These are phyloP conservation scores for Cinara cedri DNA, from an alignment of 2,888 invertebrate genomes.

Conservation along the genomic window DNA sequence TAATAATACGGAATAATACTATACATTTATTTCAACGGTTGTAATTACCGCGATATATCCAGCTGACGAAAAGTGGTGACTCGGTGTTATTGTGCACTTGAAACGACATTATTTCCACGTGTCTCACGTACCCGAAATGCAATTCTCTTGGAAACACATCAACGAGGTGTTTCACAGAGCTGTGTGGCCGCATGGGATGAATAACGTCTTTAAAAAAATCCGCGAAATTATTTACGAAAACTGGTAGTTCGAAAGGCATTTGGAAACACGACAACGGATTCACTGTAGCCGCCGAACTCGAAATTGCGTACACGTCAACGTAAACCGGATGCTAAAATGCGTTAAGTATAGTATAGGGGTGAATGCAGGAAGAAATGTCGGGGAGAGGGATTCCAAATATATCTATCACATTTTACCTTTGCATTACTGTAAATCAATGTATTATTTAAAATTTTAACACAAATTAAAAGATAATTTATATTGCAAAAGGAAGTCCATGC, in stretches of 20 bases:
- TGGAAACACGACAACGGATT: conserved; percentile 32
- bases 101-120: background rate
- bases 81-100: conserved; percentile 19
- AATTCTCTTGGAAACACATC: conserved; percentile 10
- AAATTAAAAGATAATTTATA: too few species aligned
- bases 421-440: too few species aligned
- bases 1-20: too few species aligned
- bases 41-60: conserved; percentile 18
- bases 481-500: too few species aligned
- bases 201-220: conserved; percentile 32
- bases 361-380: too few species aligned
- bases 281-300: background rate
- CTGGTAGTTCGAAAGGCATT: background rate
- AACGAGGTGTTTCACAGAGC: background rate
- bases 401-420: too few species aligned
- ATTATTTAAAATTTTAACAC: too few species aligned
- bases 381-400: too few species aligned
- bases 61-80: background rate
- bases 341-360: background rate
- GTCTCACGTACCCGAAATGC: conserved; percentile 22
- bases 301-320: conserved; percentile 42
- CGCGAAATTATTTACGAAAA: background rate
- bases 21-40: too few species aligned
- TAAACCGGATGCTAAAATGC: conserved; percentile 39
- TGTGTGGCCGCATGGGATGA: background rate